Conservation (phyloP, 2,113 vertebrate species). For the Meles meles region DNA sequence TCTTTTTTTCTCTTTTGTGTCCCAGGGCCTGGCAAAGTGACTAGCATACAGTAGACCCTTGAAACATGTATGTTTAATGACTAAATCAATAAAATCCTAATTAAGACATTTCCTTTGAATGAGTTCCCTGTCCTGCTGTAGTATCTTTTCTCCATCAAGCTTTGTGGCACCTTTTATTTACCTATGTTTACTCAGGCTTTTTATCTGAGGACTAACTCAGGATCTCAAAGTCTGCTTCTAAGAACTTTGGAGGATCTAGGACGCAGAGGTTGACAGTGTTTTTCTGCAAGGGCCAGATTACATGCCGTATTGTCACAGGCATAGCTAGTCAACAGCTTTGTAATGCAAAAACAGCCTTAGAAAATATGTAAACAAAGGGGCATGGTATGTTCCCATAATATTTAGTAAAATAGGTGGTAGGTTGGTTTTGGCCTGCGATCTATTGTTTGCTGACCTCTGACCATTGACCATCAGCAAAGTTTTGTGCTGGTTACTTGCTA, state of each 20-base stretch:
- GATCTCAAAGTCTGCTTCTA: background rate
- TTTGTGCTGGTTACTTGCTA: background rate
- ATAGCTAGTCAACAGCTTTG: background rate
- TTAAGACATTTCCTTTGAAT: background rate
- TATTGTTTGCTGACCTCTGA: background rate
- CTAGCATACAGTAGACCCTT: background rate
- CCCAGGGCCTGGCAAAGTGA: background rate
- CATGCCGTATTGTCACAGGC: background rate
- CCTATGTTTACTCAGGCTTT: background rate
- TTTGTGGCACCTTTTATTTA: background rate
- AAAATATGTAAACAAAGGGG: background rate
- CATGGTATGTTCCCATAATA: background rate
- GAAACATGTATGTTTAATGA: background rate
- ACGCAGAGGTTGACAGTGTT: background rate
- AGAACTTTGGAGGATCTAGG: background rate
- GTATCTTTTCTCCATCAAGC: background rate
- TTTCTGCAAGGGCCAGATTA: background rate
- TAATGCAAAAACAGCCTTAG: background rate
- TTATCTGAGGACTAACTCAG: background rate
- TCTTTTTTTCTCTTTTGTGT: background rate
- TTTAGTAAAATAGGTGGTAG: background rate
- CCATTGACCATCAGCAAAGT: background rate
- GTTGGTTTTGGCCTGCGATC: background rate
- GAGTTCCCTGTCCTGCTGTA: background rate
- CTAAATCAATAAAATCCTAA: background rate